Conservation (phyloP, 2,113 vertebrate species). For the Furnarius figulus region DNA sequence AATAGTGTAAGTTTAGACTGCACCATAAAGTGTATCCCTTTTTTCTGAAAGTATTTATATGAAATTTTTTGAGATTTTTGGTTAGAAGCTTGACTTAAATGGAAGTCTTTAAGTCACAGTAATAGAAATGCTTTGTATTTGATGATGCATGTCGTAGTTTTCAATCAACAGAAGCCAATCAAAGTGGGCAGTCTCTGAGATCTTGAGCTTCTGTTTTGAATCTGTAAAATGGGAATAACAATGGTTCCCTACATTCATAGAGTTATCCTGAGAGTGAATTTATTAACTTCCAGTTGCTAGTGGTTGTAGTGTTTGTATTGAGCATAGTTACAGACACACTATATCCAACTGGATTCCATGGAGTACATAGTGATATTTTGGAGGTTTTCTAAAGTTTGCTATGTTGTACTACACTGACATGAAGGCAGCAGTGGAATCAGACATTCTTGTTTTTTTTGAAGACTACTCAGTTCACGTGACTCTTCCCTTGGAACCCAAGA, state of each 20-base stretch:
- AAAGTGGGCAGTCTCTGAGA: not conserved
- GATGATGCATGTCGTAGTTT: not conserved
- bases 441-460: not conserved
- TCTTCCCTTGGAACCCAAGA: not conserved
- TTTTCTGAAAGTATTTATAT: not conserved
- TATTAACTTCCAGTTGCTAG: not conserved
- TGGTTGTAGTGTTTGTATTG: not conserved
- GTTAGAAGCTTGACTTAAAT: not conserved
- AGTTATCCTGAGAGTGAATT: not conserved
- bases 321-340: not conserved
- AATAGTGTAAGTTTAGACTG: not conserved
- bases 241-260: rapidly evolving
- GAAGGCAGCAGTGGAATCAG: not conserved
- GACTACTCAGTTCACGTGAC: not conserved
- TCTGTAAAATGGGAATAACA: not conserved
- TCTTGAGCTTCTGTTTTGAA: not conserved
- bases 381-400: not conserved
- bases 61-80: not conserved
- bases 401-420: not conserved
- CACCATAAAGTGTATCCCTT: not conserved
- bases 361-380: not conserved
- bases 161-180: not conserved
- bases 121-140: not conserved
- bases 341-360: not conserved
- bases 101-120: not conserved